These are phyloP conservation scores for Ectropis crepuscularia DNA, from an alignment of 2,888 invertebrate genomes.

Conservation along the genomic window DNA sequence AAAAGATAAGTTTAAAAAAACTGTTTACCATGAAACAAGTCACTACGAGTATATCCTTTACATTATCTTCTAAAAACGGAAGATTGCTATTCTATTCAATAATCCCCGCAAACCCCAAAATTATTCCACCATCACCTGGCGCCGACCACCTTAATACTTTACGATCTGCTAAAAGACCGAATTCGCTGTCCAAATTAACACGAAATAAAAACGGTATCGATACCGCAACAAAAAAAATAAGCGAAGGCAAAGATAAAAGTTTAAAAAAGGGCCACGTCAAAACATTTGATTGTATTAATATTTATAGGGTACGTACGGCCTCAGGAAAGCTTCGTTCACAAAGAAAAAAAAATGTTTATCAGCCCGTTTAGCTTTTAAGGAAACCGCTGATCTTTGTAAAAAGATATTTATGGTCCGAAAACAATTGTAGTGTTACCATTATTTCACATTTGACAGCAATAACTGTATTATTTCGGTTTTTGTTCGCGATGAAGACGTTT, in stretches of 20 bases:
- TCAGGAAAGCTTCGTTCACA: slow-evolving; percentile 74
- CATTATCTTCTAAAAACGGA: neutral
- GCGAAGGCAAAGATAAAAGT: slow-evolving; percentile 82
- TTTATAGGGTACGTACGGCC: slow-evolving; percentile 80
- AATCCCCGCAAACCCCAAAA: slow-evolving; percentile 44
- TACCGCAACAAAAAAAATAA: slow-evolving; percentile 77
- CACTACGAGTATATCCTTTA: neutral
- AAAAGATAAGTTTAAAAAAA: too few species aligned
- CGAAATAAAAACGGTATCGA: slow-evolving; percentile 83
- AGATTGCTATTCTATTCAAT: slow-evolving; percentile 43
- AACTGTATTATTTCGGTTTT: slow-evolving; percentile 76
- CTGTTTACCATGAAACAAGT: too few species aligned
- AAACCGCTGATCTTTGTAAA: slow-evolving; percentile 83
- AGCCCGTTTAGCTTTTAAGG: slow-evolving; percentile 83
- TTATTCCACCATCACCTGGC: slow-evolving; percentile 68
- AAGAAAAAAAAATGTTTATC: slow-evolving; percentile 81
- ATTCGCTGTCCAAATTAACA: slow-evolving; percentile 85
- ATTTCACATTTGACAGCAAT: slow-evolving; percentile 82
- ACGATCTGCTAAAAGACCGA: slow-evolving; percentile 85
- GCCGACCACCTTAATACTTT: slow-evolving; percentile 73
- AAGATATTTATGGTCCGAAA: slow-evolving; percentile 82
- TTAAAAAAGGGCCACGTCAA: slow-evolving; percentile 84
- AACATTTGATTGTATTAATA: slow-evolving; percentile 86
- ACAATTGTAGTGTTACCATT: slow-evolving; percentile 84
- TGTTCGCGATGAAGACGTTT: slow-evolving; percentile 70